Base-by-base conservation (phyloP, 1,140 invertebrate genomes). In the Trichonephila clavipes region DNA sequence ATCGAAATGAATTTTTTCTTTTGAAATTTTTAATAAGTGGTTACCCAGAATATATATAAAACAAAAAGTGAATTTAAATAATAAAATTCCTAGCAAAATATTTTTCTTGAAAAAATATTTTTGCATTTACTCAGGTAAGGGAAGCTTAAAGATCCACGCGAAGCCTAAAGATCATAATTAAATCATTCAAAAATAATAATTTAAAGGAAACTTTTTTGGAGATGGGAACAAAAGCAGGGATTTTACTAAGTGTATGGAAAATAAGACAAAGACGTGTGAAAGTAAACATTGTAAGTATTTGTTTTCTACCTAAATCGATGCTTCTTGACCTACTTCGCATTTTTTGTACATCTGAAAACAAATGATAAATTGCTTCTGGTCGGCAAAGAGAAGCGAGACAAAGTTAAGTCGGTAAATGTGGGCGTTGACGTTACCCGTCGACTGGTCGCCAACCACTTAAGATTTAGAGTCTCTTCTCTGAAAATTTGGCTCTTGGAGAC, bases 361-460 rank as follows among this genome's bases (percentile, higher is more conserved):
- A 88, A 88, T 88, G 86, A 88, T 88, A 88, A 64, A 88, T 88
- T 88, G 86, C 61, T 28, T 7, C 61, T 34, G 19, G 58, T 64
- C 19, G 34, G 19, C 61, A 62, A 34, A 88, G 61, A 64, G 86
- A 88, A 64, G 82, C 21, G 18, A 62, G 28, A 62, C 86, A 88
- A 64, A 88, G 86, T 88, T 64, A 61, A 88, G 86, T 62, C 86
- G 28, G 86, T 88, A 88, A 64, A 88, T 88, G 61, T 61, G 61
- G 86, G 86, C 86, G 86, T 88, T 88, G 86, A 61, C 18, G 19
- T 7, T 34, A 88, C 58, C 82, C 82, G 82, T 85, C 82, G 82
- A 51, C 58, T 59, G 19, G 86, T 88, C 86, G 86, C 86, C 86
- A 88, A 64, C 86, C 24, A 88, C 86, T 88, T 61, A 88, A 88